Percentiles rank a stretch among this genome's conserved stretches.
Conservation (phyloP, 2,888 invertebrate genomes). For the Lottia scabra region DNA sequence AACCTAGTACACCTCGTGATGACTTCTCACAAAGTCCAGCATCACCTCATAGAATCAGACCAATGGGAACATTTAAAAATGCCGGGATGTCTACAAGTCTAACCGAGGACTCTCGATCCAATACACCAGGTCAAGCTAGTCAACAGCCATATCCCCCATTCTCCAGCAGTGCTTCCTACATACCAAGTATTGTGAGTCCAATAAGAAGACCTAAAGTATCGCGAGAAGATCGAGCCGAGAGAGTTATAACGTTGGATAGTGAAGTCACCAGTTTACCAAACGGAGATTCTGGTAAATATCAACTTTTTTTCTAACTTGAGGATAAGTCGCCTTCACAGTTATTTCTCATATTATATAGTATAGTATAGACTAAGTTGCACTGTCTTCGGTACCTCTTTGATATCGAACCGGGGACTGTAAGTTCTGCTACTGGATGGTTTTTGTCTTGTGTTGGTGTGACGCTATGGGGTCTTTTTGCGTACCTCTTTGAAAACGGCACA, state of each 20-base stretch:
- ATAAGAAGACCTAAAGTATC: not conserved
- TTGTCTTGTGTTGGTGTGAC: too few species aligned
- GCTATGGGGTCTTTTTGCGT: too few species aligned
- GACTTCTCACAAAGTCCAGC: not conserved
- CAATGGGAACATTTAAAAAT: not conserved
- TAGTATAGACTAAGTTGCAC: too few species aligned
- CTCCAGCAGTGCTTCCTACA: not conserved
- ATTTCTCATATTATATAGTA: too few species aligned
- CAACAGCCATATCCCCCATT: not conserved
- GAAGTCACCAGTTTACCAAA: conserved; percentile 10
- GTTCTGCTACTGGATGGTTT: too few species aligned
- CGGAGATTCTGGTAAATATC: conserved; percentile 16
- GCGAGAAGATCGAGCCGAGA: not conserved
- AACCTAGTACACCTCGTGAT: not conserved
- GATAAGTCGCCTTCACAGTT: too few species aligned
- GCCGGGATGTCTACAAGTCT: not conserved
- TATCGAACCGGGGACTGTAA: too few species aligned
- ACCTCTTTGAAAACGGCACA: too few species aligned
- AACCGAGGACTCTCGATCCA: not conserved
- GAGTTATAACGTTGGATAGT: not conserved
- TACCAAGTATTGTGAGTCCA: not conserved
- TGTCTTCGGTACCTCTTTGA: too few species aligned
- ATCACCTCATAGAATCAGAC: not conserved
- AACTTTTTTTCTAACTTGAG: too few species aligned
- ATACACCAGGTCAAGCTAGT: not conserved